phyloP scores from a whole-genome alignment of 2,797 vertebrate genomes.

The Sarcophilus harrisii region DNA sequence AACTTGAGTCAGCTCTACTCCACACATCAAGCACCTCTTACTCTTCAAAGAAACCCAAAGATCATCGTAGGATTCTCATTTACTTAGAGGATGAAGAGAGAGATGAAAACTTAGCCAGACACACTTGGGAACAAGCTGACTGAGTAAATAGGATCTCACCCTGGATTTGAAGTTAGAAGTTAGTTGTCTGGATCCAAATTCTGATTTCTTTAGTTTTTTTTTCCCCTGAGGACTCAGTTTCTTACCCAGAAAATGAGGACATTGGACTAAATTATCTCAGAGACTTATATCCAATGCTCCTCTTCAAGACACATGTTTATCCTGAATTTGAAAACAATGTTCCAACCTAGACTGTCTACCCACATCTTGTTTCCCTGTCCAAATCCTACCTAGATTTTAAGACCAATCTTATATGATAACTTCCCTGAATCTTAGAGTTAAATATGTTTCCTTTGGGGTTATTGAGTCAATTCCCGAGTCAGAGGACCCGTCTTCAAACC shows the following conservation, averaged over 20 bases:
- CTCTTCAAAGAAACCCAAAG: not conserved
- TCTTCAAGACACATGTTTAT: not conserved
- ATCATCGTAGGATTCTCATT: not conserved
- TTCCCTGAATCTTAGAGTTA: not conserved
- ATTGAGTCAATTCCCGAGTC: not conserved
- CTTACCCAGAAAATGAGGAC: constrained; percentile 4
- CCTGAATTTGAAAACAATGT: not conserved
- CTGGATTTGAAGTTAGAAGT: not conserved
- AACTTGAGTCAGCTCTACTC: not conserved
- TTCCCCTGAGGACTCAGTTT: not conserved
- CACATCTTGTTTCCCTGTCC: not conserved
- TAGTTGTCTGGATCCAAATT: not conserved
- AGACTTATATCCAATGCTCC: not conserved
- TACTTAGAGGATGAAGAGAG: not conserved
- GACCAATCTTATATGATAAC: not conserved
- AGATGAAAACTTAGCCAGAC: not conserved
- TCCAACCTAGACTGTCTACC: not conserved
- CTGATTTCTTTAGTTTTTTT: not conserved
- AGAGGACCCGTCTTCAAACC: not conserved
- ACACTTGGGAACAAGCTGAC: not conserved
- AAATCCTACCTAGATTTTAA: not conserved
- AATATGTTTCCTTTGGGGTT: not conserved
- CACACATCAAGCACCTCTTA: not conserved
- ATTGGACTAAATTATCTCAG: not conserved
- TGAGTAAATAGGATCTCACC: not conserved